A percentile compares a stretch with the other conserved stretches of the same genome.
Evolutionary conservation across 2,113 vertebrate species (phyloP).

Genomic region (Myrmophylax atrothorax): DNA sequence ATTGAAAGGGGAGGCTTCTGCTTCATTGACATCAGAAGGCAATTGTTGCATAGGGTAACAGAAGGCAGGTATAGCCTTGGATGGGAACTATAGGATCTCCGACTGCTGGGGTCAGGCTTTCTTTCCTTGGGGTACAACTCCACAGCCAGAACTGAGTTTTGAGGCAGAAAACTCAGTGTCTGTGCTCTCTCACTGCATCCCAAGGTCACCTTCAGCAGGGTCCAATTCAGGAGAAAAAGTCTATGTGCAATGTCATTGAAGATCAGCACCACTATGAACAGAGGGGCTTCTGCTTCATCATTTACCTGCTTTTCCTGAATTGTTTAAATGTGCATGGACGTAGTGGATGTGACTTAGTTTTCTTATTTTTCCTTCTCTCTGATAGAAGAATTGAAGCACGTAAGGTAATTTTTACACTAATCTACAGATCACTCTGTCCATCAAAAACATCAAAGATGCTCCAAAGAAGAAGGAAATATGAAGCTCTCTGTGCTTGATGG

Average conservation of each 20-base stretch:
- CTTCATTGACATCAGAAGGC: background rate
- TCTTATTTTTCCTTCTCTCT: background rate
- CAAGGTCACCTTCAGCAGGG: background rate
- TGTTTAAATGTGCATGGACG: background rate
- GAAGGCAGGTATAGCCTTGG: background rate
- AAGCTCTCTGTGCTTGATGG: background rate
- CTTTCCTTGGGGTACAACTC: background rate
- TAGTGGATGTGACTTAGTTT: background rate
- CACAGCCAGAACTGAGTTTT: background rate
- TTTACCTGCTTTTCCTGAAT: background rate
- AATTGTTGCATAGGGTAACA: background rate
- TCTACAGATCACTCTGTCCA: fast-evolving
- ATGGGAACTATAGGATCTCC: background rate
- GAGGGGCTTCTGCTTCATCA: background rate
- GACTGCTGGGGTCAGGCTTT: background rate
- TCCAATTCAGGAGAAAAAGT: background rate
- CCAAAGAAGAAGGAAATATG: background rate
- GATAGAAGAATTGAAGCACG: background rate
- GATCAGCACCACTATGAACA: background rate
- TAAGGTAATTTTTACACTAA: background rate
- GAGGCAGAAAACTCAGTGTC: background rate
- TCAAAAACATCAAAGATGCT: background rate
- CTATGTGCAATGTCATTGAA: background rate
- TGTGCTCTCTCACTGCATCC: background rate
- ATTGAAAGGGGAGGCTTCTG: background rate